phyloP scores from a whole-genome alignment of 2,888 invertebrate species.

The Frankliniella fusca region DNA sequence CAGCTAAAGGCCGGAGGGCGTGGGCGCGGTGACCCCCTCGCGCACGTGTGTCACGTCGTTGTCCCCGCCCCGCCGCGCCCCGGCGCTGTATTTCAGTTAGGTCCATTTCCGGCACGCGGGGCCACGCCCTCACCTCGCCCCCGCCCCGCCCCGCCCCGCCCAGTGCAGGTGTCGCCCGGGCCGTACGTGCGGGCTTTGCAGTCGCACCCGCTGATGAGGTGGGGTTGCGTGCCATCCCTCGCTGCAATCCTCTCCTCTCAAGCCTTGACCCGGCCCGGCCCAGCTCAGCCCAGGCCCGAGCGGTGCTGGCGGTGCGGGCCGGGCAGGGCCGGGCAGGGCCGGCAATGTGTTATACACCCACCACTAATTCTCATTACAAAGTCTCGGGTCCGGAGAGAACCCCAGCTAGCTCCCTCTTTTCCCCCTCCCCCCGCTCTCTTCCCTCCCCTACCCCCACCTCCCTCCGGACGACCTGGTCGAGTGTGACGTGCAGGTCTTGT shows the following conservation, averaged over 20 bases:
- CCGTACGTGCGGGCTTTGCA: background rate
- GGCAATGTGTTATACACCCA: background rate
- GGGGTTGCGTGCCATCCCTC: background rate
- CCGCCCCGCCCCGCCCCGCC: background rate
- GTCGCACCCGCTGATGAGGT: too few relatives aligned
- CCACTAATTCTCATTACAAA: slow-evolving; percentile 15
- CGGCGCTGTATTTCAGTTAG: slow-evolving; percentile 13
- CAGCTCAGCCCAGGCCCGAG: background rate
- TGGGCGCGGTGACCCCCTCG: background rate
- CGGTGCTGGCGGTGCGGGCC: background rate
- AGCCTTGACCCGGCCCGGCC: too few relatives aligned
- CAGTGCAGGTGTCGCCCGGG: background rate
- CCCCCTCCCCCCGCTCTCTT: background rate
- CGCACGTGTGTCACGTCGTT: background rate
- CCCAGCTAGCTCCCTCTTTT: too few relatives aligned
- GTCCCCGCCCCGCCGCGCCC: background rate
- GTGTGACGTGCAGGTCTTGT: background rate
- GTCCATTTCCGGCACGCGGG: background rate
- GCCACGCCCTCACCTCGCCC: background rate
- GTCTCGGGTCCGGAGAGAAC: background rate
- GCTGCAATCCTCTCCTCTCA: background rate
- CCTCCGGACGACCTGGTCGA: background rate
- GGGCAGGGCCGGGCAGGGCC: too few relatives aligned
- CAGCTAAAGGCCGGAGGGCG: too few relatives aligned
- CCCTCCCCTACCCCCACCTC: background rate